Base-by-base conservation (phyloP, 2,888 invertebrate species). In the Scaptomyza tumidula region DNA sequence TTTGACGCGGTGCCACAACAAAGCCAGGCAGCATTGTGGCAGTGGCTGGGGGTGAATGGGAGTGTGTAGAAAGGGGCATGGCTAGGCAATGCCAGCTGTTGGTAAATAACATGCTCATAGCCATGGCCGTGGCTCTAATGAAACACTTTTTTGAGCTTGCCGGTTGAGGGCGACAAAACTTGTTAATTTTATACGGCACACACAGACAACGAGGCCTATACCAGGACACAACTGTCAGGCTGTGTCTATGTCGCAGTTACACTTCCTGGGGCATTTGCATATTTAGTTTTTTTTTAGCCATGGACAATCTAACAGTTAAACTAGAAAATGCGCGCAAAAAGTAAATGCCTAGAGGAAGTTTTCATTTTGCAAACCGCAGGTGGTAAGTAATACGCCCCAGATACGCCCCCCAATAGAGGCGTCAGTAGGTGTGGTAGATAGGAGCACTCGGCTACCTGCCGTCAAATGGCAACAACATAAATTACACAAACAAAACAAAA, bases 231-330 rank as follows among this genome's bases (percentile, higher is more conserved):
- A 66, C 67, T 71, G 73, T 55, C 53, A 37, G 54, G 59, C 58
- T 71, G 77, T 71, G 77, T 68, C 77, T 73, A 73, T 76, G 85
- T 61, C 75, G 76, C 80, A 79, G 87, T 88, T 88, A 86, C 83
- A 87, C 89, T 89, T 89, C 86, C 89, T 48, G 69, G 73, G 84
- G 75, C 87, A 90, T 90, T 90, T 90, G 89, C 90, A 90, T 90
- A 90, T 90, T 89, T 78, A 54, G 24, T 24, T 24, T 58, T 58
- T 53, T 63, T 45, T 41, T 49, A 60, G 71, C 70, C 54, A 62
- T 80, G 72, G 71, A 76, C 83, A 80, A 83, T 77, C 75, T 75
- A 71, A 66, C 63, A 43, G 24, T 65, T 44, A 56, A 78, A 75
- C 76, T 73, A 73, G 31, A 45, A 50, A 31, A 37, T 37, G 29